Evolutionary conservation across 2,113 vertebrate species (phyloP), one percentile per base, ranked within the genome.

Genomic region (Amphilophus citrinellus): DNA sequence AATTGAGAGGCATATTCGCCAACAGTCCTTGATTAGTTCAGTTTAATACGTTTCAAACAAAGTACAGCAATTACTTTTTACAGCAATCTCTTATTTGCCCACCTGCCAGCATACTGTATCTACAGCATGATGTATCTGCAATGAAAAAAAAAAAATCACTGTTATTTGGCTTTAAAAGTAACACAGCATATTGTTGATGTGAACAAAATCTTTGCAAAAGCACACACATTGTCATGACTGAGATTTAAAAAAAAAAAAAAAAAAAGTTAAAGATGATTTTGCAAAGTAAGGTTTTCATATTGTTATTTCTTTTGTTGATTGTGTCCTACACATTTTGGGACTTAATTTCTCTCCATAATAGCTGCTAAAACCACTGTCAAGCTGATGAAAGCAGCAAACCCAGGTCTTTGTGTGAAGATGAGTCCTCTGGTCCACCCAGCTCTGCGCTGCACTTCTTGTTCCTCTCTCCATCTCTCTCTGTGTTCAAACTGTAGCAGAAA

Each of bases 401-500:
- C 65, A 27, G 65, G 22, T 68, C 14, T 27, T 42, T 47, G 14
- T 27, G 22, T 68, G 14, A 47, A 47, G 42, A 68, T 3, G 65
- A 68, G 22, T 56, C 39, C 11, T 81, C 30, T 35, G 79, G 81
- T 79, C 66, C 75, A 58, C 20, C 61, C 22, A 18, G 8, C 88
- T 80, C n/a, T 24, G 42, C 44, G 78, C 61, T 81, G 47, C 5
- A 44, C 85, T 60, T 15, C 10, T 32, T 56, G 60, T 66, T 57
- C 61, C 57, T 53, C 53, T 68, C 17, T 81, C 32, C 42, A 27
- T 87, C 14, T 30, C n/a, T 87, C 30, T 73, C 17, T 65, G 18
- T 73, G 80, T 77, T 86, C 27, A 3, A 3, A 20, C 75, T 73
- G 71, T 61, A 81, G 60, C 82, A 88, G 30, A 71, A 86, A 84